Evolutionary conservation across 92 coral and sea anemone species (phyloP).

Genomic region (Umimayanthus kanabou): DNA sequence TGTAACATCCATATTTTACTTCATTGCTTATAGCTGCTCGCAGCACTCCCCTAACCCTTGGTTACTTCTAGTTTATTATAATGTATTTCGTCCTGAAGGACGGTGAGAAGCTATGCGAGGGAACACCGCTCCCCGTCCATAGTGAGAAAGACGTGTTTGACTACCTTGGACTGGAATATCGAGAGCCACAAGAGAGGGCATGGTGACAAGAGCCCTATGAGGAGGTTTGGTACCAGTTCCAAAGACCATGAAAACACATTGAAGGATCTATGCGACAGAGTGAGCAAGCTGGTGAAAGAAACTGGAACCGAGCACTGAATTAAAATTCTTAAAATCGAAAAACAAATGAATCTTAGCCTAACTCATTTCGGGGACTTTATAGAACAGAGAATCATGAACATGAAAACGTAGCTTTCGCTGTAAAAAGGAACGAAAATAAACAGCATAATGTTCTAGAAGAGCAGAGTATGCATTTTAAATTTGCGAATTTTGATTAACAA

Average conservation of each 20-base stretch:
- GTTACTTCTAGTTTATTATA: too few species aligned
- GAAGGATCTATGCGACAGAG: neutral
- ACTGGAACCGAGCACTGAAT: neutral
- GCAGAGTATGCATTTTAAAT: too few species aligned
- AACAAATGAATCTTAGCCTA: too few species aligned
- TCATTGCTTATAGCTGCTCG: too few species aligned
- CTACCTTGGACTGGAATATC: conserved; percentile 82
- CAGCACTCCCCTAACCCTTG: too few species aligned
- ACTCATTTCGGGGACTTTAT: too few species aligned
- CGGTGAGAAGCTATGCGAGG: conserved; percentile 82
- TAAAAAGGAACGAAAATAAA: too few species aligned
- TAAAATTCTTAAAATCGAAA: neutral
- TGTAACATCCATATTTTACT: too few species aligned
- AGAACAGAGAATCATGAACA: too few species aligned
- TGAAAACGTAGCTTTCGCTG: too few species aligned
- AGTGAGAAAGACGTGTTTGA: conserved; percentile 89
- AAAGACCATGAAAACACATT: neutral
- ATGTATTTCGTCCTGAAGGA: conserved; percentile 49
- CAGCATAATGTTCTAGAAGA: too few species aligned
- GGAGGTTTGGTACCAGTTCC: neutral
- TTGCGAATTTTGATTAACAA: too few species aligned
- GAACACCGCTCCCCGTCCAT: conserved; percentile 84
- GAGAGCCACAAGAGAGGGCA: conserved; percentile 93
- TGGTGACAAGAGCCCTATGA: conserved; percentile 52
- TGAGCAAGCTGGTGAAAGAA: neutral